Evolutionary conservation across 2,113 vertebrate species (phyloP), one percentile per base, ranked within the genome.

Genomic region (Clinocottus analis): DNA sequence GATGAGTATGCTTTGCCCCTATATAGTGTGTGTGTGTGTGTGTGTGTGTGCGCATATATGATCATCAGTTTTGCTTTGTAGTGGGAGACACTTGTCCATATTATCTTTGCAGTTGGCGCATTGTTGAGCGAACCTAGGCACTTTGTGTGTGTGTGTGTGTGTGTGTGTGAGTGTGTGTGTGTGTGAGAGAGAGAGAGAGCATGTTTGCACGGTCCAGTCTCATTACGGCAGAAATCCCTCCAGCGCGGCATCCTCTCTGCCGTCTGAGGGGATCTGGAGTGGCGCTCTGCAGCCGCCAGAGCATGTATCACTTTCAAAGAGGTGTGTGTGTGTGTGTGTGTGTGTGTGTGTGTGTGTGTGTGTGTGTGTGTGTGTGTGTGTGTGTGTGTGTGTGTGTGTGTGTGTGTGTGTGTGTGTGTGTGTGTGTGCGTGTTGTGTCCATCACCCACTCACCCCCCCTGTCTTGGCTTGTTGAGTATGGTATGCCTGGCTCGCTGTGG

Each of bases 231-330:
- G 87, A 91, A 90, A 84, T 80, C 92, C 92, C 88, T 55, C 79
- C 89, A 87, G 88, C 84, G 87, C 85, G 90, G 89, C 90, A 86
- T 92, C 87, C 88, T 80, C 82, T 83, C 73, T 84, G 77, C 83
- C 80, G 89, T 92, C 92, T 92, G 83, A 87, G 84, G 90, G 85
- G 93, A 92, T 93, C 31, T 90, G 79, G 43, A 90, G 89, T 93
- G 93, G 92, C 91, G 91, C 91, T 87, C 16, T 85, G 79, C 83
- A 91, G 90, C 92, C 90, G 82, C 87, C 85, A 81, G 83, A 82
- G 82, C 87, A 70, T 90, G 80, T 91, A 93, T 94, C 93, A 89
- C 91, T 94, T 94, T 94, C 93, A 94, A 94, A 94, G 93, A 92
- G 88, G 86, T 88, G 87, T 87, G 71, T 88, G 77, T 78, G 80